Evolutionary conservation across 2,113 vertebrate species (phyloP).

Genomic region (Myrmophylax atrothorax): DNA sequence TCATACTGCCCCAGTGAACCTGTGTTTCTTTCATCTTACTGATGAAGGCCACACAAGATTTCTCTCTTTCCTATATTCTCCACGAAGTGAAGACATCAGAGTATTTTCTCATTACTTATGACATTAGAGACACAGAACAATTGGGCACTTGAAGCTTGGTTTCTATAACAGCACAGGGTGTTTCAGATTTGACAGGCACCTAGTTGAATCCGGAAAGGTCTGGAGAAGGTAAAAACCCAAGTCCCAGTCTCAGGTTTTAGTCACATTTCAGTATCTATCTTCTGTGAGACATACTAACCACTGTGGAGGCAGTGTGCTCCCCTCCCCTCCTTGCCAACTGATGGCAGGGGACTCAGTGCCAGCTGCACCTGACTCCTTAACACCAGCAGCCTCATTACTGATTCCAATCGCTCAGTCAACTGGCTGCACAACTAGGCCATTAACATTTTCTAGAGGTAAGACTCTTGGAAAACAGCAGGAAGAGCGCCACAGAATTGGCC

Average conservation of each 20-base stretch:
- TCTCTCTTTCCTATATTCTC: background rate
- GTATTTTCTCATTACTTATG: background rate
- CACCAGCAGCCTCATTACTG: constrained; percentile 28
- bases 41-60: background rate
- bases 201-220: background rate
- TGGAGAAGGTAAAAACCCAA: background rate
- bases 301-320: background rate
- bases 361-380: constrained; percentile 17
- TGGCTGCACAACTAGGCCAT: background rate
- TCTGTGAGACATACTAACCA: background rate
- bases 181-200: background rate
- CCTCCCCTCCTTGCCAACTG: background rate
- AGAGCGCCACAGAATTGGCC: background rate
- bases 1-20: background rate
- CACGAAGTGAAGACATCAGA: background rate
- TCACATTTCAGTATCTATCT: background rate
- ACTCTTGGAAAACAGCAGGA: background rate
- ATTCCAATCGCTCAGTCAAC: constrained; percentile 13
- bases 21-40: background rate
- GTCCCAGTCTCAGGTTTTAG: background rate
- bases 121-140: background rate
- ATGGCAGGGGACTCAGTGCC: background rate
- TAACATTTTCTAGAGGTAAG: constrained; percentile 27
- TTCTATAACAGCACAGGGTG: background rate
- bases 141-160: background rate